Evolutionary conservation across 2,888 invertebrate species (phyloP), one percentile per base, ranked within the genome.

Genomic region (Nowickia ferox): DNA sequence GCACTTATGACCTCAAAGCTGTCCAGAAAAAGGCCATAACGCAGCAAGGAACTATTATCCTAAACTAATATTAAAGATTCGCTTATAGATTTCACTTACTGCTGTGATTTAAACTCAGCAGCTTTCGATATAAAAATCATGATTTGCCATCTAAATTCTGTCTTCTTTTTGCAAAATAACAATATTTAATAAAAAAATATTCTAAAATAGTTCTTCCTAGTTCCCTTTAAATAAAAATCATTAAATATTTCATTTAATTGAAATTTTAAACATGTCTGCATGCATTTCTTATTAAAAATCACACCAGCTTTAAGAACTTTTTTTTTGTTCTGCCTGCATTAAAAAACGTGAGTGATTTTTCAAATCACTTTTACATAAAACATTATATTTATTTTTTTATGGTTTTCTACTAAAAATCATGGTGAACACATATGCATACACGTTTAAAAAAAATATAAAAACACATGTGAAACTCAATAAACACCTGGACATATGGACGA

Each of bases 341-440:
- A 38, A 71, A 63, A 68, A 68, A 78, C 81, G 77, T 77, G 74
- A 81, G 77, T 81, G 63, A 77, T 81, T 85, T 84, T 77, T 68
- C 77, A 85, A 85, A 81, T 85, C 84, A 85, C 77, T 85, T 81
- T 63, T 78, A 63, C 69, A 55, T 48, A 53, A n/a, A 22, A 75
- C 19, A 63, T 30, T 51, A 42, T 51, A 68, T 75, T 1, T 11
- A 11, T 51, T 71, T 51, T 71, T 76, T 65, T 46, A 69, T 69
- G 63, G 55, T 79, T 30, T 82, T 83, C 83, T 79, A 79, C 83
- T 86, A 66, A 79, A 79, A 86, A 76, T 63, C 80, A 81, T 74
- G 59, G 40, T 48, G 22, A 17, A 17, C 59, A 77, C 38, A 53
- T 48, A 53, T 66, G 75, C 11, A 74, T 66, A 82, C 19, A 74